Conservation (phyloP, 2,113 vertebrate species). For the Nothoprocta pentlandii region DNA sequence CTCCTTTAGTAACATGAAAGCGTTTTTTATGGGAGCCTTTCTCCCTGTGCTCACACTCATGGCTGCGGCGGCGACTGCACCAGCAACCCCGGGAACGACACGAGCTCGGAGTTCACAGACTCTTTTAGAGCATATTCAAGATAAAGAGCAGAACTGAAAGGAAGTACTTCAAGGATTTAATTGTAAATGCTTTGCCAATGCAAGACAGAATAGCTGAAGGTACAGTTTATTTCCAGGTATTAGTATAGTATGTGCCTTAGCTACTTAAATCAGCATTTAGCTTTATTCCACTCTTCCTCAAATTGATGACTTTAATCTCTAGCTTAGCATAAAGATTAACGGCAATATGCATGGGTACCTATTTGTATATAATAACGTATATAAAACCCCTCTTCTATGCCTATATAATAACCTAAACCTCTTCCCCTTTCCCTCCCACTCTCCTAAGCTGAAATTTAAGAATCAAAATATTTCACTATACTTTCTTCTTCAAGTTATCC, state of each 20-base stretch:
- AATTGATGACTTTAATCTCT: neutral
- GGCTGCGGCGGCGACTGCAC: neutral
- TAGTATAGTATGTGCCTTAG: neutral
- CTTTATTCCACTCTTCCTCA: neutral
- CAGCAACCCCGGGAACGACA: fast-evolving
- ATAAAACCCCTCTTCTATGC: neutral
- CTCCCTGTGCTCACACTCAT: neutral
- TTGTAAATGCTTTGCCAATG: neutral
- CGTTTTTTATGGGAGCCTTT: neutral
- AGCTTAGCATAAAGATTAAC: neutral
- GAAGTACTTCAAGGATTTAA: neutral
- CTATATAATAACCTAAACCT: neutral
- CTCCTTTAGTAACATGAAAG: neutral
- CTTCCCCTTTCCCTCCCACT: fast-evolving
- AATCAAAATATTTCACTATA: neutral
- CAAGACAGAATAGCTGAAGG: neutral
- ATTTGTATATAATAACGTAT: neutral
- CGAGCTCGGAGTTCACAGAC: neutral
- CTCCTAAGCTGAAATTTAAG: neutral
- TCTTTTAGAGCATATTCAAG: neutral
- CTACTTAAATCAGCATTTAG: neutral
- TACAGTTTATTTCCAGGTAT: neutral
- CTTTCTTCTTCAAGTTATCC: neutral
- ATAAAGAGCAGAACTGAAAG: neutral
- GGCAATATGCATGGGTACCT: neutral